phyloP scores from a whole-genome alignment of 2,888 invertebrate species.

The Trachelus tabidus region DNA sequence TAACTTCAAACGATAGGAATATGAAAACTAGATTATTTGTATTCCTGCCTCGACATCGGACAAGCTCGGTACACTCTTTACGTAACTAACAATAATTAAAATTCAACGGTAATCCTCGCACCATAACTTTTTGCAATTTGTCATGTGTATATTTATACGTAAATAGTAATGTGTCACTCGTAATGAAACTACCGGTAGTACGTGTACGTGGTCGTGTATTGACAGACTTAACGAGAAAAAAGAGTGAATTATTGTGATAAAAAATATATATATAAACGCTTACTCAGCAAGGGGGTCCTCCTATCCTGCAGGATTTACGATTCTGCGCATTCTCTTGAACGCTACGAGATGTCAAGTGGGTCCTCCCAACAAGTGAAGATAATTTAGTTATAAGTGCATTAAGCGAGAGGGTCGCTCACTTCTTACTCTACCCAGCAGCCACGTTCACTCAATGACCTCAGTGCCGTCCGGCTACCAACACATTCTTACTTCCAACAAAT shows the following conservation, averaged over 20 bases:
- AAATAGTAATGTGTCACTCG: background rate
- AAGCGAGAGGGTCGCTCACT: background rate
- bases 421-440: background rate
- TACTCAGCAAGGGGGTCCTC: background rate
- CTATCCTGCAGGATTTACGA: background rate
- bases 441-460: background rate
- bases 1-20: constrained; percentile 32
- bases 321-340: background rate
- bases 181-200: background rate
- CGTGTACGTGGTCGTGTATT: background rate
- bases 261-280: background rate
- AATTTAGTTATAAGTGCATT: background rate
- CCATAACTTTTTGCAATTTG: background rate
- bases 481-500: background rate
- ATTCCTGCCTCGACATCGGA: background rate
- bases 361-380: background rate
- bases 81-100: background rate
- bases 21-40: background rate
- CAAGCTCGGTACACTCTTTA: background rate
- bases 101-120: background rate
- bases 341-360: background rate
- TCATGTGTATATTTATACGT: background rate
- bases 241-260: background rate
- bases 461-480: background rate
- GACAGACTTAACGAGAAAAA: background rate